Evolutionary conservation across 2,113 vertebrate species (phyloP), one percentile per base, ranked within the genome.

Genomic region (Albula goreensis): DNA sequence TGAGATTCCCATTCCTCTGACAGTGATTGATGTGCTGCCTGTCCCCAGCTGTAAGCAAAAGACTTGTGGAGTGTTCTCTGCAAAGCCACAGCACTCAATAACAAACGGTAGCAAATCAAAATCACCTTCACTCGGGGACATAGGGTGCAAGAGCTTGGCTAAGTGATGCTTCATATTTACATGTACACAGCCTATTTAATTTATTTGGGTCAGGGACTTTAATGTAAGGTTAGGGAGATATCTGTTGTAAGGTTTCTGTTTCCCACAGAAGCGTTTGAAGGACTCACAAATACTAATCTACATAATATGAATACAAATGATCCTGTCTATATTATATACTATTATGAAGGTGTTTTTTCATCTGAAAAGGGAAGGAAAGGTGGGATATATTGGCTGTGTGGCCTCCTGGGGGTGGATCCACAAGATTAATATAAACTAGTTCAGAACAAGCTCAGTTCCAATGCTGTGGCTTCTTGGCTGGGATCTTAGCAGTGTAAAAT

Each of bases 1-100:
- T 81, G 87, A 85, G 82, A 77, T 85, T 82, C 86, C 87, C 86
- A 80, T 86, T 87, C 81, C 63, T 84, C 82, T 89, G 88, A 89
- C 89, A 91, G 83, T 90, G 90, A 91, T 88, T 84, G 88, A 91
- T 90, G 85, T 70, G 83, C 78, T 86, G 80, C 56, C 87, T 86
- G 52, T 86, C 78, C 78, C 60, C 82, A 78, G 79, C 80, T 78
- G 86, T 78, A 83, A 85, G 85, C 60, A 57, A 81, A 49, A 80
- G 53, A 80, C 78, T 50, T 31, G 48, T 78, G 74, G 70, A 84
- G 79, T 88, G 85, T 86, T 84, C 80, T 88, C 81, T 83, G 81
- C 83, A 86, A 88, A 90, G 87, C 66, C 84, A 70, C 86, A 86
- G 81, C 78, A 51, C 86, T 90, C 86, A 85, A 86, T 89, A 88